Conservation (phyloP, 2,888 invertebrate genomes). For the Trichogramma dendrolimi region DNA sequence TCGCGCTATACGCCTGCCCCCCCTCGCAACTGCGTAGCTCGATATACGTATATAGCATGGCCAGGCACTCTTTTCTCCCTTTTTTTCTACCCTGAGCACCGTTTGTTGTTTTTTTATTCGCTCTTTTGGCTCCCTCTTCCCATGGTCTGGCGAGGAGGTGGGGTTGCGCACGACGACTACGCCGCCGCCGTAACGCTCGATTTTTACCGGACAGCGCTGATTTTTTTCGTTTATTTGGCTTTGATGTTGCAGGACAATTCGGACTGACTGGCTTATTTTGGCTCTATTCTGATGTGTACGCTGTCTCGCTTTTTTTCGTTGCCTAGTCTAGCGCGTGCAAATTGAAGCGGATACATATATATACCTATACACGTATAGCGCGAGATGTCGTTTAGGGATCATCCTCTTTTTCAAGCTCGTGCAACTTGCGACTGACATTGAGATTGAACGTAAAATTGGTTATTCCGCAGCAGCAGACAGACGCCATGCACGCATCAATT, state of each 20-base stretch:
- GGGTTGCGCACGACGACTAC: not conserved
- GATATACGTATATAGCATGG: too few species aligned
- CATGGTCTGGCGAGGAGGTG: conserved; percentile 8
- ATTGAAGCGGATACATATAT: too few species aligned
- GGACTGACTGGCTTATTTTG: conserved; percentile 2
- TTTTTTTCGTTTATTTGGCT: conserved; percentile 16
- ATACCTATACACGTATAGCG: too few species aligned
- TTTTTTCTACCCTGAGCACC: conserved; percentile 3
- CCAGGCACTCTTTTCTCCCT: conserved; percentile 16
- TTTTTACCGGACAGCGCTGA: conserved; percentile 4
- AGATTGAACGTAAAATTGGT: too few species aligned
- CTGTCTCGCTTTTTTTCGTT: conserved; percentile 2
- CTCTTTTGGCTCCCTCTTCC: conserved; percentile 13
- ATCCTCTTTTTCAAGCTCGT: too few species aligned
- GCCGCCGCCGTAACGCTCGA: not conserved
- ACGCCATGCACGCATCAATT: too few species aligned
- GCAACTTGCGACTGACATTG: too few species aligned
- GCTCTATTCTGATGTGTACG: not conserved
- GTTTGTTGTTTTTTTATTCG: conserved; percentile 11
- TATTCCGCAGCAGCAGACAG: too few species aligned
- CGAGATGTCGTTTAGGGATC: too few species aligned
- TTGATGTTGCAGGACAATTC: conserved; percentile 19
- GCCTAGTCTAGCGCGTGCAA: not conserved
- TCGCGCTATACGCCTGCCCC: conserved; percentile 7
- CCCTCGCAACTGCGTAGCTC: conserved; percentile 6